These are phyloP conservation scores for Emys orbicularis DNA, from an alignment of 2,797 vertebrate genomes.

Conservation along the genomic window DNA sequence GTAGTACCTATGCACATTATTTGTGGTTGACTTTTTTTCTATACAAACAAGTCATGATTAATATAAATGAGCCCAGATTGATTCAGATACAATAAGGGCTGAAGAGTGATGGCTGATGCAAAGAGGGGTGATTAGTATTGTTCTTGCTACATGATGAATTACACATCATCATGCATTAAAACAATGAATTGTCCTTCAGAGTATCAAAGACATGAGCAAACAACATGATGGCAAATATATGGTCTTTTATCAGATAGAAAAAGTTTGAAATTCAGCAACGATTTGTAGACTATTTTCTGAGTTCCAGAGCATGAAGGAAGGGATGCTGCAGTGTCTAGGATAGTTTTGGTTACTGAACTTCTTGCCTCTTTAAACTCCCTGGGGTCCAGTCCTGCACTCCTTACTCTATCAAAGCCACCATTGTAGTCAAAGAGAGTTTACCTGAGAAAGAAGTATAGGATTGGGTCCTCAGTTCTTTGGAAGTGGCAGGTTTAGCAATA, in stretches of 20 bases:
- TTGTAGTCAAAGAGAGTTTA: background rate
- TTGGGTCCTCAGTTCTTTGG: background rate
- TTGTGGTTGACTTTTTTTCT: constrained; percentile 67
- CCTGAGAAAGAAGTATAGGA: background rate
- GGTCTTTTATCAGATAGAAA: constrained; percentile 66
- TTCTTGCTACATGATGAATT: constrained; percentile 89
- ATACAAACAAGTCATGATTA: constrained; percentile 85
- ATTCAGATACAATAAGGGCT: constrained; percentile 82
- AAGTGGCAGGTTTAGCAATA: constrained; percentile 12
- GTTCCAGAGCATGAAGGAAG: constrained; percentile 14
- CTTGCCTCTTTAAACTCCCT: background rate
- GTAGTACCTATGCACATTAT: constrained; percentile 24
- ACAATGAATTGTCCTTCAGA: constrained; percentile 84
- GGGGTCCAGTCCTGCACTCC: background rate
- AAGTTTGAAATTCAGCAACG: constrained; percentile 33
- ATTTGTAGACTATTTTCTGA: constrained; percentile 45
- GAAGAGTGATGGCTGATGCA: constrained; percentile 86
- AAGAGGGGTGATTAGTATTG: constrained; percentile 87
- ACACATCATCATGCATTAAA: constrained; percentile 79
- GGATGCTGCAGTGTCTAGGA: background rate
- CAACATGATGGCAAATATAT: constrained; percentile 69
- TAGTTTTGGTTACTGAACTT: background rate
- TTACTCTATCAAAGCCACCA: background rate
- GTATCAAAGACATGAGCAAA: constrained; percentile 81
- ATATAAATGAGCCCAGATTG: constrained; percentile 89